Percentiles rank a stretch among this genome's conserved stretches.
These are phyloP conservation scores for Cerceris rybyensis DNA, from an alignment of 2,888 invertebrate genomes.

Conservation along the genomic window DNA sequence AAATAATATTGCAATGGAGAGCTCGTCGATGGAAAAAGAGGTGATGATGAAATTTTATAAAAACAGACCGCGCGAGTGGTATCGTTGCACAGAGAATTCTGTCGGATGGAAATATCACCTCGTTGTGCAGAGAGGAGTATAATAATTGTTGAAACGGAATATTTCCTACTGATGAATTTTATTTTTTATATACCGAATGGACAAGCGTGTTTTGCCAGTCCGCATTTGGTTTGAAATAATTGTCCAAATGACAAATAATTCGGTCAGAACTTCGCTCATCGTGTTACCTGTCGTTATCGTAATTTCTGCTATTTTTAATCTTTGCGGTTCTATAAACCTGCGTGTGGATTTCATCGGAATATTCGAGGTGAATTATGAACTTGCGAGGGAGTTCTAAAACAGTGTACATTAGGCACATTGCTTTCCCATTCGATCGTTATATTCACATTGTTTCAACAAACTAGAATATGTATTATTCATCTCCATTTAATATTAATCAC, in stretches of 20 bases:
- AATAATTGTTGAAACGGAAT: neutral
- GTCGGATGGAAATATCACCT: neutral
- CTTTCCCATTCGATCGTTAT: too few relatives aligned
- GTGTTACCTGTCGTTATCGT: neutral
- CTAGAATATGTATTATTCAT: too few relatives aligned
- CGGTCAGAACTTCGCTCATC: neutral
- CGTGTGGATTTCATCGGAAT: too few relatives aligned
- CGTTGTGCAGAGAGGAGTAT: too few relatives aligned
- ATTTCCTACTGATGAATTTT: neutral
- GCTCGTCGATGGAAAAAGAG: neutral
- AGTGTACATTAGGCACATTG: too few relatives aligned
- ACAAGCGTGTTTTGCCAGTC: neutral
- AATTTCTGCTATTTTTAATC: neutral
- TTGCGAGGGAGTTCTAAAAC: too few relatives aligned
- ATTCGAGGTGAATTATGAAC: too few relatives aligned
- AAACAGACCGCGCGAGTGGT: neutral
- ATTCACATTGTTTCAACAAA: too few relatives aligned
- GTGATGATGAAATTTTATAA: neutral
- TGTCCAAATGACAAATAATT: neutral
- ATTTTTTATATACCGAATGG: neutral
- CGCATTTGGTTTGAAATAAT: neutral
- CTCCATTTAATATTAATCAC: too few relatives aligned
- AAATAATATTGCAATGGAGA: neutral
- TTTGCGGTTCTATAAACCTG: too few relatives aligned
- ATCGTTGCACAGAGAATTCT: slow-evolving; percentile 3